A percentile compares a stretch with the other conserved stretches of the same genome.
Evolutionary conservation across 2,797 vertebrate genomes (phyloP).

Genomic region (Poecile montanus): DNA sequence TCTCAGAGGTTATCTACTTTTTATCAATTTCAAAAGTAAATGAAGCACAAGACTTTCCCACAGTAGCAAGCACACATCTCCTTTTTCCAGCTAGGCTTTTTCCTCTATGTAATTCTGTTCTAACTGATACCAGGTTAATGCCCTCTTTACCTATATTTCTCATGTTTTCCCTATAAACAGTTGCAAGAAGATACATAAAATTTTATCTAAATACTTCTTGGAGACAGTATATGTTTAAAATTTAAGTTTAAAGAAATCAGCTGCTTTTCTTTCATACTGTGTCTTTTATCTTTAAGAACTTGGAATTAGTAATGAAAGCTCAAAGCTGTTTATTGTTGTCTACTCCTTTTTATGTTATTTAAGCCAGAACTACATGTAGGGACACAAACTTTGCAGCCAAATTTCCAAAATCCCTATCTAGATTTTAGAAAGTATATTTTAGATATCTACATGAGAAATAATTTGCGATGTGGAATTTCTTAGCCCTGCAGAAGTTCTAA

Average conservation of each 20-base stretch:
- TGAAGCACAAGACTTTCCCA: neutral
- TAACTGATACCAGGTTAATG: neutral
- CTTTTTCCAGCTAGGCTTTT: neutral
- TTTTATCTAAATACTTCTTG: neutral
- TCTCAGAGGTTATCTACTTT: neutral
- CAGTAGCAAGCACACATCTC: neutral
- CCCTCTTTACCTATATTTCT: neutral
- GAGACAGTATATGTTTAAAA: neutral
- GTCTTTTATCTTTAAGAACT: neutral
- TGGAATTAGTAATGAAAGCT: neutral
- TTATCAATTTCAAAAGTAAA: neutral
- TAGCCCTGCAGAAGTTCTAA: neutral
- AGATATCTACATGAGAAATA: neutral
- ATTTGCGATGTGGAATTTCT: neutral
- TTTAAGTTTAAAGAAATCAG: neutral
- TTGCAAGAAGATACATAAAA: neutral
- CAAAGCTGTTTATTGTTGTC: neutral
- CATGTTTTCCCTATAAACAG: neutral
- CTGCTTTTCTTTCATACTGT: neutral
- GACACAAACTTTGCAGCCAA: neutral
- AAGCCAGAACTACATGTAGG: neutral
- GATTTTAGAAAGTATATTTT: neutral
- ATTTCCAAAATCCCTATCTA: neutral
- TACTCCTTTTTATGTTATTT: neutral
- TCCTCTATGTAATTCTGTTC: neutral